Percentiles rank a stretch among this genome's conserved stretches.
Conservation (phyloP, 2,113 vertebrate species). For the Microcebus tavaratra region DNA sequence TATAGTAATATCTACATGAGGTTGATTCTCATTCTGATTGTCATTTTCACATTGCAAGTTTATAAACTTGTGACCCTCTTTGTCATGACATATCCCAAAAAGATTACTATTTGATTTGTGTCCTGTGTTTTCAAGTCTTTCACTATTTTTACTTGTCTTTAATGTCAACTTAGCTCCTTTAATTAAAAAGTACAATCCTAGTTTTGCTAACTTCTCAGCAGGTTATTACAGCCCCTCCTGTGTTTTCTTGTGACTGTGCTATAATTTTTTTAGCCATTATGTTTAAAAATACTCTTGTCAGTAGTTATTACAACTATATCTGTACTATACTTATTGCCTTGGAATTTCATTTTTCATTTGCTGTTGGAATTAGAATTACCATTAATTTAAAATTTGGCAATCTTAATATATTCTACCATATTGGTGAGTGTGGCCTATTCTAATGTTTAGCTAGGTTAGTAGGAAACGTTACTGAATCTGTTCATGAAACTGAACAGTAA, state of each 20-base stretch:
- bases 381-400: not conserved
- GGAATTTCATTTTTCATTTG: not conserved
- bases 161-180: not conserved
- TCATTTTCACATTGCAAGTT: not conserved
- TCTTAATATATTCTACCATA: not conserved
- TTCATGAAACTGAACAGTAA: not conserved
- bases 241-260: not conserved
- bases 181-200: not conserved
- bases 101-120: conserved; percentile 31
- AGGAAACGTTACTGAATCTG: not conserved
- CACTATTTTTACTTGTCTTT: conserved; percentile 22
- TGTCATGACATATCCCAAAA: not conserved
- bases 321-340: not conserved
- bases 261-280: not conserved
- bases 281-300: conserved; percentile 3
- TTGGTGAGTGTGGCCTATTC: not conserved
- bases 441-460: not conserved
- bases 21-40: not conserved
- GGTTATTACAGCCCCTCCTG: not conserved
- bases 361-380: conserved; percentile 9
- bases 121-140: not conserved
- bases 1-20: not conserved
- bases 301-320: not conserved
- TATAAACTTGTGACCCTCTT: not conserved
- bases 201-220: not conserved